A percentile compares a stretch with the other conserved stretches of the same genome.
These are phyloP conservation scores for Aurelia aurita complex sp. Pacific DNA, from an alignment of 30 jellyfish, hydroid and myxozoan species.

Conservation along the genomic window DNA sequence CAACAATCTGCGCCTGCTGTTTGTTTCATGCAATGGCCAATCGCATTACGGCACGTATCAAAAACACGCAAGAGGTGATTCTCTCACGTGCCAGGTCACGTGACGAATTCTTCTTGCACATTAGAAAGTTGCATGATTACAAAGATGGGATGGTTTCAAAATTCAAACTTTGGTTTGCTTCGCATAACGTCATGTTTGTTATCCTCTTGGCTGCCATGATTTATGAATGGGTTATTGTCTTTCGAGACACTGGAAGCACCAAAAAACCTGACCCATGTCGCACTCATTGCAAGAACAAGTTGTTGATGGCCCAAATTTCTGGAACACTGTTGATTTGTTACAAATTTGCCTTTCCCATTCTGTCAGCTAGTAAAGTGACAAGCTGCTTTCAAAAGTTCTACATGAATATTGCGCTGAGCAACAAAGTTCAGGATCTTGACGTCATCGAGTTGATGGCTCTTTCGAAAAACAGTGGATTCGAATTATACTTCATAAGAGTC, in stretches of 20 bases:
- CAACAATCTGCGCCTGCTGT: slow-evolving; percentile 65
- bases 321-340: slow-evolving; percentile 33
- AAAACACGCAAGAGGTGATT: slow-evolving; percentile 26
- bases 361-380: slow-evolving; percentile 60
- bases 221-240: slow-evolving; percentile 31
- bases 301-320: slow-evolving; percentile 21
- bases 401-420: slow-evolving; percentile 22
- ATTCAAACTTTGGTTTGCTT: slow-evolving; percentile 38
- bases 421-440: slow-evolving; percentile 7
- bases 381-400: slow-evolving; percentile 7
- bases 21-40: slow-evolving; percentile 56
- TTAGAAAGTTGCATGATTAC: slow-evolving; percentile 3
- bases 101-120: slow-evolving; percentile 10
- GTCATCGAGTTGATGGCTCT: slow-evolving; percentile 18
- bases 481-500: slow-evolving; percentile 15
- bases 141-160: slow-evolving; percentile 13
- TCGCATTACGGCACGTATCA: slow-evolving; percentile 12
- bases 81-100: neutral
- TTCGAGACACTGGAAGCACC: no score
- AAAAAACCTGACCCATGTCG: neutral
- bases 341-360: slow-evolving; percentile 45
- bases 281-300: neutral
- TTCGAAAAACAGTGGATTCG: slow-evolving; percentile 38
- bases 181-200: slow-evolving; percentile 45
- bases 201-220: slow-evolving; percentile 51